Percentiles rank a stretch among this genome's conserved stretches.
These are phyloP conservation scores for Troides helena DNA, from an alignment of 2,888 invertebrate genomes.

Conservation along the genomic window DNA sequence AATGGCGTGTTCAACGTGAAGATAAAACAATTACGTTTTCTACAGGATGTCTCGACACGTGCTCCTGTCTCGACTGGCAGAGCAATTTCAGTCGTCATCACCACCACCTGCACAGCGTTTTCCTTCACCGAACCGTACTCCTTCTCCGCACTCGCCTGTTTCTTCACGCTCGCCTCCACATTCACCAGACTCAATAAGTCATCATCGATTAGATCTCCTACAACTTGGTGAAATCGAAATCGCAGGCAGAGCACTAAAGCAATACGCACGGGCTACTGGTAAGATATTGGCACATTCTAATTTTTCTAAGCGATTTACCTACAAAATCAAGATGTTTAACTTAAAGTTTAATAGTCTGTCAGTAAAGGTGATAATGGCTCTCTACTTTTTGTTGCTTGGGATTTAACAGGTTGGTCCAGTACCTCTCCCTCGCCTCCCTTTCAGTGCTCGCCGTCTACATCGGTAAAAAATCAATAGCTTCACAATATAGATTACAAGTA, in stretches of 20 bases:
- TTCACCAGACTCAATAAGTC: slow-evolving; percentile 58
- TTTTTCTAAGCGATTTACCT: not conserved
- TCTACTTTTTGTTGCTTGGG: too few species aligned
- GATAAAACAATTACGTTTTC: not conserved
- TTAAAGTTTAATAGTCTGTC: too few species aligned
- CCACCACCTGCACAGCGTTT: slow-evolving; percentile 62
- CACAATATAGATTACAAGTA: too few species aligned
- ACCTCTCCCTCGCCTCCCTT: too few species aligned
- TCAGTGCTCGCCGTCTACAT: too few species aligned
- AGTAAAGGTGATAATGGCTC: too few species aligned
- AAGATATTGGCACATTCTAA: slow-evolving; percentile 25
- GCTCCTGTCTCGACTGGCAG: slow-evolving; percentile 69
- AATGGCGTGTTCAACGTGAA: not conserved
- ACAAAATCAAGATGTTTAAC: too few species aligned
- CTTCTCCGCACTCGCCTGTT: slow-evolving; percentile 59
- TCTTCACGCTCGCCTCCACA: slow-evolving; percentile 60
- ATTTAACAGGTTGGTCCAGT: too few species aligned
- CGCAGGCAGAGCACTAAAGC: slow-evolving; percentile 72
- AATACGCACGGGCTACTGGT: slow-evolving; percentile 76
- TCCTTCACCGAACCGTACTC: slow-evolving; percentile 68
- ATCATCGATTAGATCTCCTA: slow-evolving; percentile 60
- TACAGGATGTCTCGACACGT: slow-evolving; percentile 72
- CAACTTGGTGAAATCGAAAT: slow-evolving; percentile 72
- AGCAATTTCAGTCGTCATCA: slow-evolving; percentile 69
- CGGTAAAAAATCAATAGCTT: too few species aligned